Conservation (phyloP, 2,113 vertebrate genomes). For the Speoplatyrhinus poulsoni region DNA sequence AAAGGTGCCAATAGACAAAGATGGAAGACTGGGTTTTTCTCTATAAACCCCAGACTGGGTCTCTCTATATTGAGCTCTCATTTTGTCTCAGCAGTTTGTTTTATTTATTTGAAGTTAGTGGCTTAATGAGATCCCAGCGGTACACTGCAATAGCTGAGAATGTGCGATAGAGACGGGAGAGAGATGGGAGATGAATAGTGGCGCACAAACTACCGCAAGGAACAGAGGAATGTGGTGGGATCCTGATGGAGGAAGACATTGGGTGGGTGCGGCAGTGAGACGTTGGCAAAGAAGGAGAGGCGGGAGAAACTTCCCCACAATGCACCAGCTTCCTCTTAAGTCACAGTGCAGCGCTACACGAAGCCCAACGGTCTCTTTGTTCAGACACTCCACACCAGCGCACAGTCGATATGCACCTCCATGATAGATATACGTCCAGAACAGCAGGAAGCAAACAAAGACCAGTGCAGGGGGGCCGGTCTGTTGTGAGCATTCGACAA, state of each 20-base stretch:
- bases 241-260: slow-evolving; percentile 34
- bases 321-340: slow-evolving; percentile 29
- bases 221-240: slow-evolving; percentile 34
- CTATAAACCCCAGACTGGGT: slow-evolving; percentile 15
- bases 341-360: slow-evolving; percentile 20
- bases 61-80: slow-evolving; percentile 66
- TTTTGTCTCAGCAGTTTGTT: slow-evolving; percentile 76
- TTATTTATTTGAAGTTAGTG: slow-evolving; percentile 81
- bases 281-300: slow-evolving; percentile 20
- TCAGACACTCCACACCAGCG: slow-evolving; percentile 2
- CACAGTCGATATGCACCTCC: slow-evolving; percentile 2
- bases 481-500: slow-evolving; percentile 54
- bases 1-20: slow-evolving; percentile 60
- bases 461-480: slow-evolving; percentile 29
- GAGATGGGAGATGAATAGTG: slow-evolving; percentile 13
- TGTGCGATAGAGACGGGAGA: slow-evolving; percentile 25
- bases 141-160: slow-evolving; percentile 59
- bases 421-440: slow-evolving; percentile 59
- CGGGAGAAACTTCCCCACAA: slow-evolving; percentile 5
- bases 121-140: slow-evolving; percentile 82
- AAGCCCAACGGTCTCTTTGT: slow-evolving; percentile 36
- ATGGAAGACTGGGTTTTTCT: slow-evolving; percentile 55
- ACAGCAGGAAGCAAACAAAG: slow-evolving; percentile 46
- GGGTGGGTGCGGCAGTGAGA: slow-evolving; percentile 18
- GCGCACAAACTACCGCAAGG: slow-evolving; percentile 8